Evolutionary conservation across 2,797 vertebrate genomes (phyloP).

Genomic region (Rachycentron canadum): DNA sequence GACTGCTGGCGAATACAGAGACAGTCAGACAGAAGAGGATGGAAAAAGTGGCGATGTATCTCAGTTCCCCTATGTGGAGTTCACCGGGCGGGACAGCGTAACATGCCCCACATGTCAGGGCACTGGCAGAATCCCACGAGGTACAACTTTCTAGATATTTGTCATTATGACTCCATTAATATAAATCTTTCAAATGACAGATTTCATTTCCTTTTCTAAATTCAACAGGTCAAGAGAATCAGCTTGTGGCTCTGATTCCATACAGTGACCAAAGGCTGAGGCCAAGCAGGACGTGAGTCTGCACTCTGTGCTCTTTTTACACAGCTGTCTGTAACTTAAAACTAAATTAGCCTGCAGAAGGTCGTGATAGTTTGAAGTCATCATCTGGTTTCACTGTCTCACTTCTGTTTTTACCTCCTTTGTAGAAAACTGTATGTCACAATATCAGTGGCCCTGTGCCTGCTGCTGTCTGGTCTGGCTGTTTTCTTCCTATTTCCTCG

Average conservation of each 20-base stretch:
- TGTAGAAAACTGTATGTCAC: constrained; percentile 96
- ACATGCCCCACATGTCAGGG: constrained; percentile 98
- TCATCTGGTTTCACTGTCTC: constrained; percentile 40
- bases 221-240: constrained; percentile 95
- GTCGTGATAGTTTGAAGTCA: not conserved
- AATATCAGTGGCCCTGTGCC: constrained; percentile 92
- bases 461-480: constrained; percentile 94
- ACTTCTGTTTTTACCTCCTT: constrained; percentile 51
- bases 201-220: not conserved
- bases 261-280: constrained; percentile 97
- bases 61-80: constrained; percentile 91
- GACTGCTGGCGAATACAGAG: constrained; percentile 77
- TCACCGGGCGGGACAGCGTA: constrained; percentile 93
- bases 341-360: not conserved
- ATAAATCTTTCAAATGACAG: not conserved
- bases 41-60: constrained; percentile 91
- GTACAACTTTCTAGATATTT: constrained; percentile 70
- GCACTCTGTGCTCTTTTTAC: not conserved
- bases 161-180: not conserved
- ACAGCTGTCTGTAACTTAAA: constrained; percentile 14
- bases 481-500: constrained; percentile 98
- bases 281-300: constrained; percentile 96
- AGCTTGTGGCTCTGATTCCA: constrained; percentile 97
- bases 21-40: constrained; percentile 83
- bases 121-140: constrained; percentile 96